Conservation (phyloP, 2,888 invertebrate species). For the Odontocolon sp. region DNA sequence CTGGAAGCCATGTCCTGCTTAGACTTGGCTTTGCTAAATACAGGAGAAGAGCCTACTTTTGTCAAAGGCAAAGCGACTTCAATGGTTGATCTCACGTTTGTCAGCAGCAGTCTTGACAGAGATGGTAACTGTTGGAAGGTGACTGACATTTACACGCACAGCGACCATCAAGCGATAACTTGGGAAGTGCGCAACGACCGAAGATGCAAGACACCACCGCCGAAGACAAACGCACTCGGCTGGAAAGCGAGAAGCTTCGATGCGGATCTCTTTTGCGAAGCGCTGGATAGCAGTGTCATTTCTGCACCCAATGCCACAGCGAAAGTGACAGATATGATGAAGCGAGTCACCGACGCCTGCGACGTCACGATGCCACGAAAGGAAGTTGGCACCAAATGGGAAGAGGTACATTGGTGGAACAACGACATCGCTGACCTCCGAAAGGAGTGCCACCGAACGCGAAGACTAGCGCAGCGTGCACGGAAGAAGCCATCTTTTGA, state of each 20-base stretch:
- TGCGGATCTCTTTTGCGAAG: conserved; percentile 9
- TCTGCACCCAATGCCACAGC: not conserved
- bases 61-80: conserved; percentile 47
- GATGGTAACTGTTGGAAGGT: conserved; percentile 60
- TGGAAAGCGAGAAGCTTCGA: conserved; percentile 39
- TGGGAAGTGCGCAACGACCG: conserved; percentile 27
- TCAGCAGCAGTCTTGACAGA: conserved; percentile 55
- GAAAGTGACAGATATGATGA: conserved; percentile 21
- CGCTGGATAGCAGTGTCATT: not conserved
- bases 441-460: conserved; percentile 22
- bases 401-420: conserved; percentile 54
- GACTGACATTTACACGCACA: conserved; percentile 52
- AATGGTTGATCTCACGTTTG: conserved; percentile 62
- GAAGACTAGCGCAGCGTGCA: conserved; percentile 40
- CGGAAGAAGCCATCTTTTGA: conserved; percentile 6
- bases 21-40: conserved; percentile 53
- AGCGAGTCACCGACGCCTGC: conserved; percentile 29
- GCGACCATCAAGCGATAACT: conserved; percentile 57
- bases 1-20: conserved; percentile 51
- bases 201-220: not conserved
- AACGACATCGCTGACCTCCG: conserved; percentile 30
- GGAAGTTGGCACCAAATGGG: conserved; percentile 11
- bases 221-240: conserved; percentile 19
- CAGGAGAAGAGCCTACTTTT: conserved; percentile 55
- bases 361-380: conserved; percentile 47